These are phyloP conservation scores for Aurelia aurita complex sp. Pacific DNA, from an alignment of 30 jellyfish, hydroid and myxozoan species.

Conservation along the genomic window DNA sequence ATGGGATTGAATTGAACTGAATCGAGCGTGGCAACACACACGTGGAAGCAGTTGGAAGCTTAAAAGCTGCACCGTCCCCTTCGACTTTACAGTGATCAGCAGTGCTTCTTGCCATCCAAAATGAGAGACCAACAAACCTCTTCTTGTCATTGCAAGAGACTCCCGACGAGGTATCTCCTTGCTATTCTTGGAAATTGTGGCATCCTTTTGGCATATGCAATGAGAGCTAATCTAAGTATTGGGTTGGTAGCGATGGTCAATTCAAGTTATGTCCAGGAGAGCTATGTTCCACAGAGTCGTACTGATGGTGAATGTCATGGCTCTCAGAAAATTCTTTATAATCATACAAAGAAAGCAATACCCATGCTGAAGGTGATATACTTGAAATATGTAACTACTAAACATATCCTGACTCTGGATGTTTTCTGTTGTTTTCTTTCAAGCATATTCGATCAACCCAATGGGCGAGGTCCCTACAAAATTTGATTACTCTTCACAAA, in stretches of 20 bases:
- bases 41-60: no score
- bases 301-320: conserved; percentile 71
- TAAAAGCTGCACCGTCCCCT: no score
- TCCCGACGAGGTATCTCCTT: conserved; percentile 72
- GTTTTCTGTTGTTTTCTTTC: no score
- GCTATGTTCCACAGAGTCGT: not conserved
- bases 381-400: no score
- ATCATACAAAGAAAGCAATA: conserved; percentile 4
- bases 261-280: conserved; percentile 68
- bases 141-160: not conserved
- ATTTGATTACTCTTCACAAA: no score
- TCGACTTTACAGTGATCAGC: no score
- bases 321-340: not conserved
- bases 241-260: conserved; percentile 91
- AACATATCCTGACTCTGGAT: no score
- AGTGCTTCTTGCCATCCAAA: not conserved
- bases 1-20: no score
- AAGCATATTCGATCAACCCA: no score
- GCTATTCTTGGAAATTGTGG: conserved; percentile 80
- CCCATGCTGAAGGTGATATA: no score
- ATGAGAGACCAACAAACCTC: not conserved
- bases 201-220: conserved; percentile 71
- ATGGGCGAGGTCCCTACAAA: no score
- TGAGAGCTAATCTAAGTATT: conserved; percentile 85
- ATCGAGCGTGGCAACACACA: no score